phyloP scores from a whole-genome alignment of 2,113 vertebrate species.

The Cnemophilus loriae region DNA sequence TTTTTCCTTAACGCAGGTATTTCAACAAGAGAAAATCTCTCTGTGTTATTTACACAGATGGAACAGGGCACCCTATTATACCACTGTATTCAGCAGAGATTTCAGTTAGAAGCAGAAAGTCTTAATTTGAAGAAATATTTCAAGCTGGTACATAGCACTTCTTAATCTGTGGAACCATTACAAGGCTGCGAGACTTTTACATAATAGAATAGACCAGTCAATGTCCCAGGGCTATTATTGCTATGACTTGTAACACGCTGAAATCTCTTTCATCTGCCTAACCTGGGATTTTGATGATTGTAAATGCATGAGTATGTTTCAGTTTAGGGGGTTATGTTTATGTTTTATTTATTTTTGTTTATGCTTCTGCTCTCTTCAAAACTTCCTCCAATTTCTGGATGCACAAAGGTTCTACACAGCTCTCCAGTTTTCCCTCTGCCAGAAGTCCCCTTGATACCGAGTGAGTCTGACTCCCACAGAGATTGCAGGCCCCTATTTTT shows the following conservation, averaged over 20 bases:
- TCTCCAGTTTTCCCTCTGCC: neutral
- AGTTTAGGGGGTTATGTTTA: slow-evolving; percentile 54
- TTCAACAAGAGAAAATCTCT: slow-evolving; percentile 66
- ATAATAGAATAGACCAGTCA: slow-evolving; percentile 64
- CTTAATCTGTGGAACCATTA: slow-evolving; percentile 69
- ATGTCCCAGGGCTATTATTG: slow-evolving; percentile 70
- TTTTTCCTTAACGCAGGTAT: slow-evolving; percentile 63
- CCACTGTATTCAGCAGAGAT: slow-evolving; percentile 47
- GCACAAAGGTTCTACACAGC: neutral
- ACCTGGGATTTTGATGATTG: slow-evolving; percentile 67
- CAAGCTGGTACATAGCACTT: slow-evolving; percentile 53
- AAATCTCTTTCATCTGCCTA: slow-evolving; percentile 75
- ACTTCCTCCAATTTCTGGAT: slow-evolving; percentile 12
- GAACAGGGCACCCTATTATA: slow-evolving; percentile 59
- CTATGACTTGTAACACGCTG: slow-evolving; percentile 63
- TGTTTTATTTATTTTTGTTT: slow-evolving; percentile 68
- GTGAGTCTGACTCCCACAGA: neutral
- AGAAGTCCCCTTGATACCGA: neutral
- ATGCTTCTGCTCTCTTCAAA: slow-evolving; percentile 17
- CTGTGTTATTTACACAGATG: slow-evolving; percentile 70
- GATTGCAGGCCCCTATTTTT: neutral
- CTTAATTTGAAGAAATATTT: slow-evolving; percentile 76
- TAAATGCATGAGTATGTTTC: slow-evolving; percentile 69
- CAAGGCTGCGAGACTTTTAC: slow-evolving; percentile 59
- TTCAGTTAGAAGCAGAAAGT: slow-evolving; percentile 66